A percentile compares a stretch with the other conserved stretches of the same genome.
phyloP scores from a whole-genome alignment of 2,113 vertebrate species.

The Burhinus oedicnemus region DNA sequence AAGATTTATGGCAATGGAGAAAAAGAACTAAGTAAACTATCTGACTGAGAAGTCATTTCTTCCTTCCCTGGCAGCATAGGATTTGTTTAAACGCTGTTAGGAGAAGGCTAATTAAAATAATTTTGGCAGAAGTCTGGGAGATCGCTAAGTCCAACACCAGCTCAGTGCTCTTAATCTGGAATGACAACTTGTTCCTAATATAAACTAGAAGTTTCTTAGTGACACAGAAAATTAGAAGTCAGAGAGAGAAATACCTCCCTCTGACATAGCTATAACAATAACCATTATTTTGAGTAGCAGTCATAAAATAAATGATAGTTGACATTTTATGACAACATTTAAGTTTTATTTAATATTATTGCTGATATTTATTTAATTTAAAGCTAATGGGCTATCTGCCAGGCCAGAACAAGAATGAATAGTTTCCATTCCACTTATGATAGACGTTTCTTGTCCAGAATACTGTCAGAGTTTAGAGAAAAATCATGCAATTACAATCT shows the following conservation, averaged over 20 bases:
- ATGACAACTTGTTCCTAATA: slow-evolving; percentile 67
- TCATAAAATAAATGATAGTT: slow-evolving; percentile 74
- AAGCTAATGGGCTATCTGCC: slow-evolving; percentile 56
- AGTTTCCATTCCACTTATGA: not conserved
- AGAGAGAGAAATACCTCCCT: slow-evolving; percentile 60
- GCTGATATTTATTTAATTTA: slow-evolving; percentile 75
- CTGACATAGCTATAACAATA: slow-evolving; percentile 54
- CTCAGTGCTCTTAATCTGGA: slow-evolving; percentile 54
- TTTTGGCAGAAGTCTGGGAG: slow-evolving; percentile 74
- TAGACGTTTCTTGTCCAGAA: slow-evolving; percentile 23
- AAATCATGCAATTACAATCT: not conserved
- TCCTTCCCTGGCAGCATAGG: slow-evolving; percentile 67
- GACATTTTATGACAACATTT: slow-evolving; percentile 72
- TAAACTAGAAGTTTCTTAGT: slow-evolving; percentile 61
- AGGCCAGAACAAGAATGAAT: slow-evolving; percentile 56
- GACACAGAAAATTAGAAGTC: slow-evolving; percentile 54
- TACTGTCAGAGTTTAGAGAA: not conserved
- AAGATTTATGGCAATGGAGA: slow-evolving; percentile 77
- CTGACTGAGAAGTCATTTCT: slow-evolving; percentile 74
- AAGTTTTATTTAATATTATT: slow-evolving; percentile 74
- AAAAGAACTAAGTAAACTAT: slow-evolving; percentile 78
- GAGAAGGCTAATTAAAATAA: slow-evolving; percentile 78
- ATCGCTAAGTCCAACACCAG: slow-evolving; percentile 50
- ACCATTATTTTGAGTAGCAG: slow-evolving; percentile 69
- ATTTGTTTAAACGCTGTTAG: slow-evolving; percentile 74